phyloP scores from a whole-genome alignment of 2,888 invertebrate species.

The Drosophila diplacantha region DNA sequence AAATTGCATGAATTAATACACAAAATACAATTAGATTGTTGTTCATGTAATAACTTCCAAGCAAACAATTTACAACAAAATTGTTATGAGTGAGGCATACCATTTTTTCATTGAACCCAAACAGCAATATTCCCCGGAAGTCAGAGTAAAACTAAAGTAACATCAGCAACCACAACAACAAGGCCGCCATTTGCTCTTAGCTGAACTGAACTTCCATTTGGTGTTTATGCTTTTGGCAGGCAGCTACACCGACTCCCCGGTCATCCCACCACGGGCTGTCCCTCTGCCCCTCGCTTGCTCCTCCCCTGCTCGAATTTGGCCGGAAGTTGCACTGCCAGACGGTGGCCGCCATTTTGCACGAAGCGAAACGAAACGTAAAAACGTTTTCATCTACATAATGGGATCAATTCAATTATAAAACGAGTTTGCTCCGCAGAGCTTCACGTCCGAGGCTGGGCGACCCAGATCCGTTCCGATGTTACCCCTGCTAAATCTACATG shows the following conservation, averaged over 20 bases:
- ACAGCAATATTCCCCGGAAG: not conserved
- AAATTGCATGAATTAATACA: too few relatives aligned
- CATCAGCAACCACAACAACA: conserved; percentile 26
- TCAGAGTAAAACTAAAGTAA: conserved; percentile 17
- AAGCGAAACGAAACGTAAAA: conserved; percentile 56
- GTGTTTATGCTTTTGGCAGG: conserved; percentile 49
- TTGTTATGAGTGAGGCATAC: too few relatives aligned
- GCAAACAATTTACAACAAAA: not conserved
- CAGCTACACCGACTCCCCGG: conserved; percentile 30
- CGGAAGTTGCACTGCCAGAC: conserved; percentile 55
- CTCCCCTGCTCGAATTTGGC: conserved; percentile 20
- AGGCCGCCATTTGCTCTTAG: conserved; percentile 32
- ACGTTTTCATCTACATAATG: conserved; percentile 68
- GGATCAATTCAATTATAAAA: conserved; percentile 71
- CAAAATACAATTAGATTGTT: not conserved
- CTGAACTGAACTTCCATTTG: conserved; percentile 52
- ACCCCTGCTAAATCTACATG: conserved; percentile 49
- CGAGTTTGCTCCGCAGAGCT: conserved; percentile 49
- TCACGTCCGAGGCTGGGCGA: conserved; percentile 30
- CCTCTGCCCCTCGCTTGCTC: not conserved
- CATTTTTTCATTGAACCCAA: too few relatives aligned
- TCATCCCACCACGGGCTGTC: conserved; percentile 10
- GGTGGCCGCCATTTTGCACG: conserved; percentile 55
- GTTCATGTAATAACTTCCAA: not conserved
- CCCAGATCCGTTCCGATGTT: conserved; percentile 31